Percentiles rank a stretch among this genome's conserved stretches.
These are phyloP conservation scores for Beroe forskalii DNA, from an alignment of 37 sponge, comb jelly and placozoan genomes.

Conservation along the genomic window DNA sequence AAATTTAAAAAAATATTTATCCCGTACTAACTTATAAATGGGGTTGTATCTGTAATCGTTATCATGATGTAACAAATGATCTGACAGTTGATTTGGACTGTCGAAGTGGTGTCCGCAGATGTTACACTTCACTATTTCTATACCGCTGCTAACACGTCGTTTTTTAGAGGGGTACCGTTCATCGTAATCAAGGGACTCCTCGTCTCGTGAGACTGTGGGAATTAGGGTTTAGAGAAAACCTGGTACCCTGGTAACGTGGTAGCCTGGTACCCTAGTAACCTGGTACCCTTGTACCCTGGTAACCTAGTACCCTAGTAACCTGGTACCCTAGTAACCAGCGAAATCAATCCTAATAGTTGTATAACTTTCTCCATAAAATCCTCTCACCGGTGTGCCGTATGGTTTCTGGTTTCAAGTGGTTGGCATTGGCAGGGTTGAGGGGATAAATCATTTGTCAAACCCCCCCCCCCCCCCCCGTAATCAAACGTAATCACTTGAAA, in stretches of 20 bases:
- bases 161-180: constrained; percentile 45
- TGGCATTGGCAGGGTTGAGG: neutral
- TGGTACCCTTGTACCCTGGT: no score
- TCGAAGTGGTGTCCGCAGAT: constrained; percentile 54
- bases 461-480: no score
- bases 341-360: no score
- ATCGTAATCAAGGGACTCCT: neutral
- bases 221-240: no score
- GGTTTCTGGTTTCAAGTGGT: constrained; percentile 9
- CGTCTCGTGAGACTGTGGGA: neutral
- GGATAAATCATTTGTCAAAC: no score
- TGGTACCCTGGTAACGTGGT: no score
- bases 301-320: no score
- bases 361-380: no score
- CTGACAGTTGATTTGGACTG: constrained; percentile 35
- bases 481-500: no score
- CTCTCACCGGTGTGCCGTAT: constrained; percentile 26
- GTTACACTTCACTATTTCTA: constrained; percentile 61
- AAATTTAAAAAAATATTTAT: no score
- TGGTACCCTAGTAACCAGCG: no score
- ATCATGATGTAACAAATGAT: constrained; percentile 44
- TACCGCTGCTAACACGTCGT: constrained; percentile 24
- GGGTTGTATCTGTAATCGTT: constrained; percentile 62
- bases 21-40: constrained; percentile 58
- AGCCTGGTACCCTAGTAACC: no score